Conservation (phyloP, 1,140 invertebrate species). For the Aphis gossypii region DNA sequence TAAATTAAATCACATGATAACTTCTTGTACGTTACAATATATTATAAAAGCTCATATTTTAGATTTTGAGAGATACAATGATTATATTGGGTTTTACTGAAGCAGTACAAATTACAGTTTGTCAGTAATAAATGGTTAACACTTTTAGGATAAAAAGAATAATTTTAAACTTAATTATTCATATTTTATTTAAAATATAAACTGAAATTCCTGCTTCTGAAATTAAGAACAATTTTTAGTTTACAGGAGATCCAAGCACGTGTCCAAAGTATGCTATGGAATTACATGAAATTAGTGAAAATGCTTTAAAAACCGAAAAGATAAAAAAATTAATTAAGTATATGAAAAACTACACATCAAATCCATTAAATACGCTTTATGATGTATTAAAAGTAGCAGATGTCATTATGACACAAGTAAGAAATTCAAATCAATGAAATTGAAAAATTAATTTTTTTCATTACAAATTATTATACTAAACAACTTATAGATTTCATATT, state of each 20-base stretch:
- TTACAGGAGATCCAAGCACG: not conserved
- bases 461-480: not conserved
- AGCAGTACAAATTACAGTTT: no score
- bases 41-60: not conserved
- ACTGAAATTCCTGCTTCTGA: not conserved
- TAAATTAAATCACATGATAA: not conserved
- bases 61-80: not conserved
- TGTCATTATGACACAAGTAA: constrained; percentile 49
- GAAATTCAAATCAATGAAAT: not conserved
- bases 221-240: constrained; percentile 10
- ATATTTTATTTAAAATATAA: not conserved
- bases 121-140: not conserved
- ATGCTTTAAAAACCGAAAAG: constrained; percentile 31
- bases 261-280: constrained; percentile 38
- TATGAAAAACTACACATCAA: constrained; percentile 43
- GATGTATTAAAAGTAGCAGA: constrained; percentile 34
- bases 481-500: not conserved
- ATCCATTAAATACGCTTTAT: constrained; percentile 12
- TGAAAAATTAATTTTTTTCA: no score
- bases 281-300: constrained; percentile 29
- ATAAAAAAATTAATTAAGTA: constrained; percentile 16
- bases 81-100: no score
- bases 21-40: not conserved
- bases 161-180: not conserved
- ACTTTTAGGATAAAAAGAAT: not conserved